Conservation (phyloP, 2,113 vertebrate genomes). For the Sprattus sprattus region DNA sequence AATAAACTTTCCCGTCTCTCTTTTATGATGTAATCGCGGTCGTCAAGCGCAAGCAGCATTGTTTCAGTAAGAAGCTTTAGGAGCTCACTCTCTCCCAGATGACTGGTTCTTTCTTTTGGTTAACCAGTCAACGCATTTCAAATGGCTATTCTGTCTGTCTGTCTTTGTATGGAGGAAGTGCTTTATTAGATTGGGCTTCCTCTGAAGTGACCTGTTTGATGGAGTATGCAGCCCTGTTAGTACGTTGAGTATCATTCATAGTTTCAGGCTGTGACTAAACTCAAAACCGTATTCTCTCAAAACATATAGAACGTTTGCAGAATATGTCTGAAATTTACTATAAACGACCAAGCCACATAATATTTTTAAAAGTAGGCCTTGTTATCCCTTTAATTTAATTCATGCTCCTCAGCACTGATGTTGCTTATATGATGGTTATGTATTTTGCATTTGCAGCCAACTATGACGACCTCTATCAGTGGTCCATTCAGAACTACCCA, state of each 20-base stretch:
- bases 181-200: neutral
- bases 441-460: conserved; percentile 65
- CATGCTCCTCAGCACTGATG: neutral
- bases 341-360: neutral
- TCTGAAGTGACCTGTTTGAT: neutral
- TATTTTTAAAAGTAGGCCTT: neutral
- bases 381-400: neutral
- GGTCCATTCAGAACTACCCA: conserved; percentile 84
- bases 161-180: neutral
- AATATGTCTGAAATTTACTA: neutral
- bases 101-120: neutral
- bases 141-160: neutral
- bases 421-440: neutral
- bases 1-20: conserved; percentile 6
- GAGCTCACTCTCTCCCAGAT: neutral
- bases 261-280: neutral
- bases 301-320: neutral
- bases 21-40: conserved; percentile 1
- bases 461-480: conserved; percentile 89
- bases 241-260: neutral
- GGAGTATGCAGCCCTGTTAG: neutral
- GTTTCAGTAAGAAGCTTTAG: neutral
- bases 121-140: neutral
- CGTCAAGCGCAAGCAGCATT: neutral
- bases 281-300: neutral